Base-by-base conservation (phyloP, 2,888 invertebrate genomes). In the Bruchidius siliquastri region DNA sequence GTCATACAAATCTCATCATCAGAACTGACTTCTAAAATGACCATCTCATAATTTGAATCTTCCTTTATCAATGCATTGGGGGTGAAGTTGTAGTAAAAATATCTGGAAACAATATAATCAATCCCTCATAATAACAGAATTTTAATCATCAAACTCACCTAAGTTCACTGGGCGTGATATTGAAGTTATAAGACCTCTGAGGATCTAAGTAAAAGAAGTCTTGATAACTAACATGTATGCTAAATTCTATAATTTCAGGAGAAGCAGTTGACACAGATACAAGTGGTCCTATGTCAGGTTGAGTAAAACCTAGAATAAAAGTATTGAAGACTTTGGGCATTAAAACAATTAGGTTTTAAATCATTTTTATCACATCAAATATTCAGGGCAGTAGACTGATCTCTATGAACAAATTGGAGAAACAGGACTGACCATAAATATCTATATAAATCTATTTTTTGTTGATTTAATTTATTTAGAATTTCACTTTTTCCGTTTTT, bases 1-100 rank as follows among this genome's bases (percentile, higher is more conserved):
- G 93, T 91, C 87, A 93, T 93, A 82, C 95, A 96, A 6, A 90
- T 88, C 69, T 90, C 88, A 79, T 90, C 90, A 8, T 88, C 87
- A 0, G 93, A 92, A 71, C 89, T 88, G 0, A 92, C 90, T 85
- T 90, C 88, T 0, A 93, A 86, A 10, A 92, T 88, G 0, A 93
- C 92, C 18, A 83, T 84, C 72, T 83, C 82, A 73, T 81, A 82
- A 68, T 68, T 81, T 1, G 79, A 79, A 70, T 80, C 76, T 49
- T 76, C 71, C 26, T 75, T 79, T n/a, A 70, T 70, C 21, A 71
- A 22, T 13, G 76, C 66, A 69, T 76, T 76, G 18, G 78, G 79
- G 6, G 80, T 76, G 80, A 90, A 90, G 0, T 90, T 88, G 71
- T 88, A 90, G 81, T 88, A 90, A 78, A 88, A 90, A 72, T 89